Percentiles rank a stretch among this genome's conserved stretches.
phyloP scores from a whole-genome alignment of 2,888 invertebrate species.

The Eilema sororculum region DNA sequence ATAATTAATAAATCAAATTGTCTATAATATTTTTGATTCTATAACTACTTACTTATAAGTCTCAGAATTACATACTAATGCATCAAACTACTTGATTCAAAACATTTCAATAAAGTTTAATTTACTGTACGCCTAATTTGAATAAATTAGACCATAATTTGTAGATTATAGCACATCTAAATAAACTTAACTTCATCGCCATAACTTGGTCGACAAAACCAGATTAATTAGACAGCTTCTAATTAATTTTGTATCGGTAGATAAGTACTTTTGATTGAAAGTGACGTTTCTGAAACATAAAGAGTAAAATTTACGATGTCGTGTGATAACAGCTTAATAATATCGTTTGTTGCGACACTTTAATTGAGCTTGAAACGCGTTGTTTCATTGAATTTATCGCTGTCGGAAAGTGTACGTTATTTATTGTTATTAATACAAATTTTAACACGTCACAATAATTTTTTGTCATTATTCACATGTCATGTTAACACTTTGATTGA shows the following conservation, averaged over 20 bases:
- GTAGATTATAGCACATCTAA: slow-evolving; percentile 36
- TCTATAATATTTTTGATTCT: not conserved
- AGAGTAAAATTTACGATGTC: slow-evolving; percentile 75
- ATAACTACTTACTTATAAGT: no score
- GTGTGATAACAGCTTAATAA: slow-evolving; percentile 70
- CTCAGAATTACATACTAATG: slow-evolving; percentile 27
- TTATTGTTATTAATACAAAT: slow-evolving; percentile 48
- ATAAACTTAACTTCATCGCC: slow-evolving; percentile 42
- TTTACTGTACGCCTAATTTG: slow-evolving; percentile 40
- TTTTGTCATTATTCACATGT: no score
- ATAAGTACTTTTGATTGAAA: slow-evolving; percentile 80
- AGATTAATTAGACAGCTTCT: slow-evolving; percentile 80
- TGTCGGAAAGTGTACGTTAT: slow-evolving; percentile 50
- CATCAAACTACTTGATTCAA: slow-evolving; percentile 28
- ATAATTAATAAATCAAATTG: not conserved
- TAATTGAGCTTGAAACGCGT: slow-evolving; percentile 55
- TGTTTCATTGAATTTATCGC: slow-evolving; percentile 51
- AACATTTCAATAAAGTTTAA: slow-evolving; percentile 32
- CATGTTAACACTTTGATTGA: not conserved
- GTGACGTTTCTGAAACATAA: slow-evolving; percentile 68
- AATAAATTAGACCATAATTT: slow-evolving; percentile 45
- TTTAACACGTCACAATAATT: slow-evolving; percentile 38
- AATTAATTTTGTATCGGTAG: slow-evolving; percentile 80
- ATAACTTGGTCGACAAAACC: slow-evolving; percentile 56
- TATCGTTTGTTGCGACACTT: slow-evolving; percentile 70